Percentiles rank a stretch among this genome's conserved stretches.
Evolutionary conservation across 2,888 invertebrate genomes (phyloP).

Genomic region (Mechanitis messenoides): DNA sequence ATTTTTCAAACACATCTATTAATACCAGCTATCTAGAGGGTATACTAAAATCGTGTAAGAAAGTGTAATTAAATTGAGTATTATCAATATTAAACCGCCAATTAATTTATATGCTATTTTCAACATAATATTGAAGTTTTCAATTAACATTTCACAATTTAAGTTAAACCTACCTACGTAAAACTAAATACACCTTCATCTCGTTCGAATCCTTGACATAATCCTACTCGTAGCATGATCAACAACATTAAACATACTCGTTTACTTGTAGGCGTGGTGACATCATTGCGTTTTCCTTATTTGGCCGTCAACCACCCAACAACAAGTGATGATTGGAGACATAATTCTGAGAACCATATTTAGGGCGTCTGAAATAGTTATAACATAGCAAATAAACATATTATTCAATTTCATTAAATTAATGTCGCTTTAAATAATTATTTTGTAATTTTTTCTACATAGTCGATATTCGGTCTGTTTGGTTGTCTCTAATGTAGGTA

Average conservation of each 20-base stretch:
- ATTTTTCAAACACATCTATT: too few species aligned
- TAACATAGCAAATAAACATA: background rate
- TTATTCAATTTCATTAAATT: background rate
- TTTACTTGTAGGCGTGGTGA: constrained; percentile 27
- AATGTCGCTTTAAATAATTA: too few species aligned
- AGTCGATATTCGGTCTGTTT: too few species aligned
- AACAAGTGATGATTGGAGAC: constrained; percentile 21
- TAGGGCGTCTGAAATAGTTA: background rate
- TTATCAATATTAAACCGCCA: too few species aligned
- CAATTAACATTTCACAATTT: background rate
- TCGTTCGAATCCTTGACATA: constrained; percentile 28
- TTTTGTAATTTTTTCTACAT: too few species aligned
- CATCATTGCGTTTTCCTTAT: constrained; percentile 31
- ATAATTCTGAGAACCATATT: constrained; percentile 13
- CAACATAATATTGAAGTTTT: too few species aligned
- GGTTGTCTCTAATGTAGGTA: too few species aligned
- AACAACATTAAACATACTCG: constrained; percentile 16
- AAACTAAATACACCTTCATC: constrained; percentile 4
- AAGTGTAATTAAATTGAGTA: too few species aligned
- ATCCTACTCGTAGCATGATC: constrained; percentile 17
- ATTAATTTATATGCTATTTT: too few species aligned
- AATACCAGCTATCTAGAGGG: too few species aligned
- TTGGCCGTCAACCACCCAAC: constrained; percentile 20
- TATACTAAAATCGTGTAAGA: too few species aligned
- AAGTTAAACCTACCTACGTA: background rate